phyloP scores from a whole-genome alignment of 2,113 vertebrate genomes.

The Amblyopsis rosae region DNA sequence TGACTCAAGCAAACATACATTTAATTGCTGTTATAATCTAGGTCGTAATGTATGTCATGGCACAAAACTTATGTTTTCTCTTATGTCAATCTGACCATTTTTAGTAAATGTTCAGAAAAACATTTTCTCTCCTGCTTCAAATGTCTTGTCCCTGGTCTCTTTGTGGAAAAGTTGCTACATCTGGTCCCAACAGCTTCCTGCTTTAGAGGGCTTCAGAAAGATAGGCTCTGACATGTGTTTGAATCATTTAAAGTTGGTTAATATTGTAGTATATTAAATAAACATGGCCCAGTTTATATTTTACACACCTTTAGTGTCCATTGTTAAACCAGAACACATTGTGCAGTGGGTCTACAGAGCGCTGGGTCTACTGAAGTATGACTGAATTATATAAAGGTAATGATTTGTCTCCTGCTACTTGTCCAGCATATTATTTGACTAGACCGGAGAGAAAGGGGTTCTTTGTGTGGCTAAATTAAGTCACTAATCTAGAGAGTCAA shows the following conservation, averaged over 20 bases:
- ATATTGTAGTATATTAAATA: background rate
- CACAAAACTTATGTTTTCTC: slow-evolving; percentile 15
- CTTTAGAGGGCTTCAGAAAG: background rate
- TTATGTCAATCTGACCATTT: background rate
- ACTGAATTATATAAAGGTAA: slow-evolving; percentile 40
- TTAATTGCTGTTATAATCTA: slow-evolving; percentile 24
- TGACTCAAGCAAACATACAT: slow-evolving; percentile 26
- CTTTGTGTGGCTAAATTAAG: slow-evolving; percentile 62
- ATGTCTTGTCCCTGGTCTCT: too few species aligned
- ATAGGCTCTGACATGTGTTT: background rate
- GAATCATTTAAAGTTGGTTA: background rate
- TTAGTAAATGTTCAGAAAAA: background rate
- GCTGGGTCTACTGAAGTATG: background rate
- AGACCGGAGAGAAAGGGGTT: slow-evolving; percentile 43
- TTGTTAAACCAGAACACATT: slow-evolving; percentile 14
- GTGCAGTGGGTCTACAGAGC: background rate
- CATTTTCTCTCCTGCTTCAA: background rate
- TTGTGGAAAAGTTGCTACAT: background rate
- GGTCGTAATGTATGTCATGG: background rate
- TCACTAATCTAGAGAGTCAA: slow-evolving; percentile 63
- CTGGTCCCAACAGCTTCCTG: background rate
- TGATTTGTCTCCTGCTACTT: slow-evolving; percentile 20
- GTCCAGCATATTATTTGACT: slow-evolving; percentile 27
- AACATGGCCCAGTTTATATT: too few species aligned
- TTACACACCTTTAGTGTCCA: background rate